Evolutionary conservation across 1,140 invertebrate species (phyloP).

Genomic region (Dinothrombium tinctorium): DNA sequence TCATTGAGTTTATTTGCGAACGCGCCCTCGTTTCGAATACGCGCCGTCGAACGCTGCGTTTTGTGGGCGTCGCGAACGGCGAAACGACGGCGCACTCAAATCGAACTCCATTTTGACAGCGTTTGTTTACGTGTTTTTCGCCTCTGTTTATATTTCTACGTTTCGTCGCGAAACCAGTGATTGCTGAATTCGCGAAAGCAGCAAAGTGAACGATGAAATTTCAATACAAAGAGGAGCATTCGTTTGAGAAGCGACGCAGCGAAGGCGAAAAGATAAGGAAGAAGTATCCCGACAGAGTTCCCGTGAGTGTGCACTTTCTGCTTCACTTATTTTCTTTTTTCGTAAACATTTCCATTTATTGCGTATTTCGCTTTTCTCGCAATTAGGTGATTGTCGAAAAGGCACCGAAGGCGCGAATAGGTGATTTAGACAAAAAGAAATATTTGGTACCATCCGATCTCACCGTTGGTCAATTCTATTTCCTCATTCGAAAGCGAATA

Average conservation of each 20-base stretch:
- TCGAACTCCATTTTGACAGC: too few relatives aligned
- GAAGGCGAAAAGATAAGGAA: slow-evolving; percentile 97
- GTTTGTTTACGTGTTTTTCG: too few relatives aligned
- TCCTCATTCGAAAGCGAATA: slow-evolving; percentile 88
- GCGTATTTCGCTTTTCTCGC: neutral
- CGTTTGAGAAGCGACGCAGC: slow-evolving; percentile 90
- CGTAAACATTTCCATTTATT: slow-evolving; percentile 5
- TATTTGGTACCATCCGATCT: slow-evolving; percentile 96
- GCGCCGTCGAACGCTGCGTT: too few relatives aligned
- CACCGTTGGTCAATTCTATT: slow-evolving; percentile 98
- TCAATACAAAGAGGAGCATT: slow-evolving; percentile 95
- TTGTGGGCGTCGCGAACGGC: too few relatives aligned
- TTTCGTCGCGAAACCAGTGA: too few relatives aligned
- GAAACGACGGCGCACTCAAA: too few relatives aligned
- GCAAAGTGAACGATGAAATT: slow-evolving; percentile 56
- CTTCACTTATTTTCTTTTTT: slow-evolving; percentile 1
- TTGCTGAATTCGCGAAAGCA: too few relatives aligned
- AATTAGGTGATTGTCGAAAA: slow-evolving; percentile 94
- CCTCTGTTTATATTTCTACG: too few relatives aligned
- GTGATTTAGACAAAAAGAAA: slow-evolving; percentile 98
- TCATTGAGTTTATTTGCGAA: too few relatives aligned
- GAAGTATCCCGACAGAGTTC: slow-evolving; percentile 96
- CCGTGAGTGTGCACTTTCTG: slow-evolving; percentile 36
- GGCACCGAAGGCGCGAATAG: slow-evolving; percentile 91
- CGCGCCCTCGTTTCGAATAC: too few relatives aligned